Conservation (phyloP, 2,797 vertebrate genomes). For the Fratercula arctica region DNA sequence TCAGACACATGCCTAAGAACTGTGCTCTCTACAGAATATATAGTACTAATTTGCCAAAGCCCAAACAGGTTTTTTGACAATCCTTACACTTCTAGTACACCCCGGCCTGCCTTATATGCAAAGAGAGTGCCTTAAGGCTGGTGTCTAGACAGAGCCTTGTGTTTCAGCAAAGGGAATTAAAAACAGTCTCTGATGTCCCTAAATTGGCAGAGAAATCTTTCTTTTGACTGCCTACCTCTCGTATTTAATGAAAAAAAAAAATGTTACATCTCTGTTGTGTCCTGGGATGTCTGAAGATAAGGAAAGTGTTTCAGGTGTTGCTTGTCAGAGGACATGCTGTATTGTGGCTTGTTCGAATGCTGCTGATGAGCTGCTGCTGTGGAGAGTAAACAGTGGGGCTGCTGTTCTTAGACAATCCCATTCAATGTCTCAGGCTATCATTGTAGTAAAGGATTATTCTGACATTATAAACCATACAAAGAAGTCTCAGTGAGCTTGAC, state of each 20-base stretch:
- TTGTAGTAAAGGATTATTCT: not conserved
- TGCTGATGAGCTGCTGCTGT: not conserved
- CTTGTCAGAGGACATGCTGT: not conserved
- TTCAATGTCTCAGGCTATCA: not conserved
- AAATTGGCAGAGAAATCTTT: not conserved
- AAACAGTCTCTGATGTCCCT: not conserved
- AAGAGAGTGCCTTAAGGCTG: conserved; percentile 28
- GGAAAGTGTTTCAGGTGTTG: not conserved
- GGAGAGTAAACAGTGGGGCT: not conserved
- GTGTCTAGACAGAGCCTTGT: conserved; percentile 47
- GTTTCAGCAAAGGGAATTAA: conserved; percentile 3
- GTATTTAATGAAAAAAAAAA: not conserved
- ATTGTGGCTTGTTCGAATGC: not conserved
- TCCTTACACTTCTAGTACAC: conserved; percentile 2
- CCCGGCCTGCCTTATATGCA: conserved; percentile 4
- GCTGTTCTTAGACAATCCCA: not conserved
- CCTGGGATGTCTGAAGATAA: not conserved
- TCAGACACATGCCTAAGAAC: not conserved
- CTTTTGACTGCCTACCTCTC: not conserved
- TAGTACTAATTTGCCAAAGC: conserved; percentile 25
- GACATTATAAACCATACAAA: not conserved
- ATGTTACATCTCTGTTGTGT: not conserved
- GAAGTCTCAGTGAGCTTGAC: not conserved
- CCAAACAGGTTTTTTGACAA: conserved; percentile 52
- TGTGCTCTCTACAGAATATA: not conserved